A percentile compares a stretch with the other conserved stretches of the same genome.
Evolutionary conservation across 2,888 invertebrate species (phyloP).

Genomic region (Drosophila mettleri): DNA sequence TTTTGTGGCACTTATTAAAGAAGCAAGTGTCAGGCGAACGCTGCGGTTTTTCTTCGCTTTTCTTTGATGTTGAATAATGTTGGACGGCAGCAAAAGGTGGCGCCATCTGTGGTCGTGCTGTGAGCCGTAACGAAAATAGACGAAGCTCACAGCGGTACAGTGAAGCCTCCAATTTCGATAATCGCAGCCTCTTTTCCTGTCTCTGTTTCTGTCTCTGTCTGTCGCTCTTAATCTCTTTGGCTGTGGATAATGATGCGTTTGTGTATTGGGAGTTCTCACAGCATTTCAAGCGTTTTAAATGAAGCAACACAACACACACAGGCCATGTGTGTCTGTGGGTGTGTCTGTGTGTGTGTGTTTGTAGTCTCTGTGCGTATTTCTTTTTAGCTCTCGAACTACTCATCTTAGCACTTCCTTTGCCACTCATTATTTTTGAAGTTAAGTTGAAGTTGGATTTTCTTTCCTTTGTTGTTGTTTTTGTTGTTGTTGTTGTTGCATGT

Average conservation of each 20-base stretch:
- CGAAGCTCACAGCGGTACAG: slow-evolving; percentile 24
- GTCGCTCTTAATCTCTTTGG: not conserved
- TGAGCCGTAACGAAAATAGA: slow-evolving; percentile 7
- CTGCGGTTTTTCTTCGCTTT: slow-evolving; percentile 5
- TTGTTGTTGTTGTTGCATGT: slow-evolving; percentile 10
- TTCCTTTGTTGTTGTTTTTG: not conserved
- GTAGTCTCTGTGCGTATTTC: slow-evolving; percentile 12
- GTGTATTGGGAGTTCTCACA: slow-evolving; percentile 71
- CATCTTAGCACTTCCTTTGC: slow-evolving; percentile 46
- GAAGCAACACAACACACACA: slow-evolving; percentile 34
- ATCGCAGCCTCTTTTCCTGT: not conserved
- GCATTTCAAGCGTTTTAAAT: slow-evolving; percentile 58
- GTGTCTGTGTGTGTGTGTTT: not conserved
- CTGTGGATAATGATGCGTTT: slow-evolving; percentile 71
- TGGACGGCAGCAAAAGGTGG: slow-evolving; percentile 32
- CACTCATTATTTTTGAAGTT: slow-evolving; percentile 56
- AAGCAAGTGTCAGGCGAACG: slow-evolving; percentile 7
- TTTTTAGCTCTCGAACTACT: slow-evolving; percentile 20
- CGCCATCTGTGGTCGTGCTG: slow-evolving; percentile 24
- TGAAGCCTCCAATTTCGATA: slow-evolving; percentile 5
- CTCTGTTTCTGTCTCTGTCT: not conserved
- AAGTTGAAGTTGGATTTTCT: slow-evolving; percentile 48
- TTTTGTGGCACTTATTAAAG: slow-evolving; percentile 12
- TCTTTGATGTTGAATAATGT: slow-evolving; percentile 29
- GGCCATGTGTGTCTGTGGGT: not conserved